Base-by-base conservation (phyloP, 2,113 vertebrate genomes). In the Alosa alosa region DNA sequence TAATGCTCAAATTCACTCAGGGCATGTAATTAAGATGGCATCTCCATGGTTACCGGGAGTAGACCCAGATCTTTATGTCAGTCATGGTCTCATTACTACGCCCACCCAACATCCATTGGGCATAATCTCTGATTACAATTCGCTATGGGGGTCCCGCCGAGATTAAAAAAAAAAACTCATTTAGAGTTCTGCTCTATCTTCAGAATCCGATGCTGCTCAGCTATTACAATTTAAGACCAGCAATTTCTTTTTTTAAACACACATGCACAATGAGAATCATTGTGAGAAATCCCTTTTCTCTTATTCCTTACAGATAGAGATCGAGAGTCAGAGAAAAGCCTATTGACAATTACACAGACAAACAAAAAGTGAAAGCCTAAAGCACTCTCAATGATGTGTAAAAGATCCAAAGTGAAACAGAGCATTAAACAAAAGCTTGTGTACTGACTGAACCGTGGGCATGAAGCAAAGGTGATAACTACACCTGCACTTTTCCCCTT, bases 121-220 rank as follows among this genome's bases (percentile, higher is more conserved):
- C 68, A 81, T 81, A 81, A 81, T 81, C 83, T 68, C 83, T 22
- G 83, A 81, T 86, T 81, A 50, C 36, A 75, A 10, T 45, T 44
- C 44, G 39, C 36, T 15, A 72, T 31, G 46, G 15, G 82, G 25
- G 50, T 81, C 50, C 83, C 0, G 9, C n/a, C 13, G 25, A 84
- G 86, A 87, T 84, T 84, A 87, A 57, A 44, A 83, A 52, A n/a
- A n/a, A 31, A 72, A 68, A 68, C 60, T 25, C 60, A 68, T 72
- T 13, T 57, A 57, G 64, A 72, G n/a, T 36, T 72, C 64, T 36
- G 64, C 20, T 57, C 18, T 10, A 72, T 72, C 64, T 72, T 72
- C 25, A 36, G 10, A 3, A 36, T 72, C 55, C 7, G 64, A 72
- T 25, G 13, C 64, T 72, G 64, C 31, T 36, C n/a, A 36, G 31